phyloP scores from a whole-genome alignment of 1,140 invertebrate genomes.

The Papilio machaon region DNA sequence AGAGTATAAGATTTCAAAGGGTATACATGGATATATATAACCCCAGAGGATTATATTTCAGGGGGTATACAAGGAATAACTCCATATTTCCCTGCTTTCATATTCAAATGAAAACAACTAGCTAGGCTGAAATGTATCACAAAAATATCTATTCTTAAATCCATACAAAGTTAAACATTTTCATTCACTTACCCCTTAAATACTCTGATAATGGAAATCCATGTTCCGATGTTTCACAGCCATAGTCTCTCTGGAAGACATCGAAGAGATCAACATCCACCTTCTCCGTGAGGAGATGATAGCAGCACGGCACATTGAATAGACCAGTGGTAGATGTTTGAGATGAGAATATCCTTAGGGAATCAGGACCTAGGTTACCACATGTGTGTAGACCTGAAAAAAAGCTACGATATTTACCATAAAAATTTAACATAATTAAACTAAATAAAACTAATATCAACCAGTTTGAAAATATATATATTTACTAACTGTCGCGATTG shows the following conservation, averaged over 20 bases:
- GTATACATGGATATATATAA: no score
- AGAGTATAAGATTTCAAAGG: no score
- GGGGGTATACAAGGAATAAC: no score
- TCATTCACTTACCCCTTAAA: slow-evolving; percentile 81
- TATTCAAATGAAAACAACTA: no score
- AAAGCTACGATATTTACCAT: slow-evolving; percentile 36
- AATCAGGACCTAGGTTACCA: slow-evolving; percentile 90
- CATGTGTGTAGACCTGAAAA: slow-evolving; percentile 92
- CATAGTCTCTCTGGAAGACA: slow-evolving; percentile 55
- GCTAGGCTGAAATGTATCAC: not conserved
- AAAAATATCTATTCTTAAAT: not conserved
- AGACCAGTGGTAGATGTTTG: slow-evolving; percentile 83
- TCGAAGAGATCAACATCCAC: slow-evolving; percentile 66
- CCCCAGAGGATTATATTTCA: no score
- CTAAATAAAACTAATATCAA: no score
- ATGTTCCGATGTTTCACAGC: slow-evolving; percentile 43
- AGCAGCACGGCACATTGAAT: slow-evolving; percentile 95
- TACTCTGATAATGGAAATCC: slow-evolving; percentile 88
- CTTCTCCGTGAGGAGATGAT: slow-evolving; percentile 90
- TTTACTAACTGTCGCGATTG: no score
- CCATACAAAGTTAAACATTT: not conserved
- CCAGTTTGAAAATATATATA: no score
- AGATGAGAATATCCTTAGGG: slow-evolving; percentile 87
- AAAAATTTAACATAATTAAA: not conserved
- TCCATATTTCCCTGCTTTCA: no score